phyloP scores from a whole-genome alignment of 2,113 vertebrate species.

The Hemicordylus capensis region DNA sequence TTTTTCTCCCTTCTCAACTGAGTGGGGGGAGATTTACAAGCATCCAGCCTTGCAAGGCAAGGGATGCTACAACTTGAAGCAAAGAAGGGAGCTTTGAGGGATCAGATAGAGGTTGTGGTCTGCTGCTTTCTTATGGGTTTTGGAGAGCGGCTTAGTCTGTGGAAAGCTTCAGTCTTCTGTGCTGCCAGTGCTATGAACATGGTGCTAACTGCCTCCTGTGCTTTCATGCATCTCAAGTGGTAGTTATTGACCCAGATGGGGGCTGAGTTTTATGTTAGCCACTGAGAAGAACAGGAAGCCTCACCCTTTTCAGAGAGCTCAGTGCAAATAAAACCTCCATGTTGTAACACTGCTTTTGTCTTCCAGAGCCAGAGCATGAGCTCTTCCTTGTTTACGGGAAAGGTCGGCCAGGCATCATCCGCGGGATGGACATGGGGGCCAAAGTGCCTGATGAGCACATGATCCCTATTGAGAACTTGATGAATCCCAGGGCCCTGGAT shows the following conservation, averaged over 20 bases:
- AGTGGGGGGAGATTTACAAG: not conserved
- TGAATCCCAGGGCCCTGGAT: constrained; percentile 95
- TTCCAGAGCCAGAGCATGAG: constrained; percentile 92
- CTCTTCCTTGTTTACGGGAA: constrained; percentile 95
- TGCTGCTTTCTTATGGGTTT: not conserved
- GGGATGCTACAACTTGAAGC: not conserved
- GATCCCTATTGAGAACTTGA: constrained; percentile 98
- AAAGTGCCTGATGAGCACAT: constrained; percentile 96
- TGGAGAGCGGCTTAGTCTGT: not conserved
- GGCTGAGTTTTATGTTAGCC: not conserved
- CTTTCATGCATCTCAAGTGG: not conserved
- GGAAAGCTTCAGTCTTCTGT: not conserved
- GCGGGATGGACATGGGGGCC: constrained; percentile 96
- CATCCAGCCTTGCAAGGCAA: not conserved
- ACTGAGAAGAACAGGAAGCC: not conserved
- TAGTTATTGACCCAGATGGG: not conserved
- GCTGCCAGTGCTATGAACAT: not conserved
- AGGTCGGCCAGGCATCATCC: constrained; percentile 93
- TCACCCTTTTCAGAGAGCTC: not conserved
- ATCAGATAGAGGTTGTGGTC: not conserved
- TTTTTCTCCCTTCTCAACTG: no score
- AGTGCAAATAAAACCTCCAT: not conserved
- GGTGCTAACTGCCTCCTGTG: not conserved
- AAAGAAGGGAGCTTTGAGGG: not conserved
- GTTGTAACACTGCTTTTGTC: rapidly evolving